phyloP scores from a whole-genome alignment of 2,113 vertebrate species.

The Saccopteryx leptura region DNA sequence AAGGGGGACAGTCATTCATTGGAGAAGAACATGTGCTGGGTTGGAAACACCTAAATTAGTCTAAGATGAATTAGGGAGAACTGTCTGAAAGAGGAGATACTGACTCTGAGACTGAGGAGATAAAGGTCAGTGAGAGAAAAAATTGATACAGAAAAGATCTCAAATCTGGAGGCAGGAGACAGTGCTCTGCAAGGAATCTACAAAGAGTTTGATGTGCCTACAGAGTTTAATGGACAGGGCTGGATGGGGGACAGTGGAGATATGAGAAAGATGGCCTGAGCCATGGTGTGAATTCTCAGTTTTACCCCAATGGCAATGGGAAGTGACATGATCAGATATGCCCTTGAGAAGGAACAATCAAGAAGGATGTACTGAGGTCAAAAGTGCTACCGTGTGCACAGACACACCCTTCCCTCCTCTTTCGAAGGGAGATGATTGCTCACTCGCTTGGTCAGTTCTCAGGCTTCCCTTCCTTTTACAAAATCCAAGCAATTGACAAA shows the following conservation, averaged over 20 bases:
- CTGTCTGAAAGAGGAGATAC: background rate
- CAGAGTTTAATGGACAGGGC: background rate
- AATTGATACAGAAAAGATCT: background rate
- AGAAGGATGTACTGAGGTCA: background rate
- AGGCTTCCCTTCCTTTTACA: background rate
- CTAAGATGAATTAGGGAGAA: background rate
- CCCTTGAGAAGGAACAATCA: background rate
- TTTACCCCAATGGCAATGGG: background rate
- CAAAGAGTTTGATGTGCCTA: background rate
- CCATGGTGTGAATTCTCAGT: background rate
- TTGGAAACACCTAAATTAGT: background rate
- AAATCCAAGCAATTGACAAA: background rate
- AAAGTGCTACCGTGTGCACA: background rate
- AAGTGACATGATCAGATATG: background rate
- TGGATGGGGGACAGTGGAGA: accelerated
- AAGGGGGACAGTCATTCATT: too few species aligned
- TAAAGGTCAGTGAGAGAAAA: background rate
- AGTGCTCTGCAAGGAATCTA: background rate
- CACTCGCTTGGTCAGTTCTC: background rate
- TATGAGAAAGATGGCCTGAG: background rate
- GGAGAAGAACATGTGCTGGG: too few species aligned
- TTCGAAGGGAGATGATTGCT: background rate
- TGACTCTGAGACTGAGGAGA: background rate
- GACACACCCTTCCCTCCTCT: background rate
- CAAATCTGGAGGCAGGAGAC: background rate